Evolutionary conservation across 2,888 invertebrate genomes (phyloP), one percentile per base, ranked within the genome.

Genomic region (Diloba caeruleocephala): DNA sequence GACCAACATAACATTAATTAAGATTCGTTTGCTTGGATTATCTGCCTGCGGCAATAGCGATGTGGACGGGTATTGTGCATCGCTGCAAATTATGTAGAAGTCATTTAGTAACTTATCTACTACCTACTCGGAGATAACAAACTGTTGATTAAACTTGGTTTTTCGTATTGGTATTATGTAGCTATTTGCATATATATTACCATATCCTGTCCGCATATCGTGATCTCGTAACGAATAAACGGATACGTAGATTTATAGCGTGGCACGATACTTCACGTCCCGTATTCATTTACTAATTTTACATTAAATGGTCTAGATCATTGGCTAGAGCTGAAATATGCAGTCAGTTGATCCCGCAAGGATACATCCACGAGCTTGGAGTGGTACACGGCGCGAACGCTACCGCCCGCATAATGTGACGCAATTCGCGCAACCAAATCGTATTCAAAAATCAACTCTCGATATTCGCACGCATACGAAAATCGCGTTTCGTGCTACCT

Each of bases 381-480:
- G 43, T 36, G 33, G 36, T 51, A 25, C 29, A 39, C 36, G 31
- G 38, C 17, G 44, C 38, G 41, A 50, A 50, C 41, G 48, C 46
- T 55, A 66, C 55, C 61, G 41, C 71, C 71, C 74, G 76, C 75
- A 76, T 75, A 63, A 62, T 70, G 58, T 79, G 80, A 80, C 71
- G 80, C 78, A 81, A 74, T 60, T 46, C 28, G 52, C 48, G 56
- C 63, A 59, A 67, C 67, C 46, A 57, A 66, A 73, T 74, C 71
- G 68, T 70, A 73, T 74, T 76, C 65, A 78, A 76, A 77, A 80
- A 73, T 53, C 71, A 69, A 69, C 64, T 72, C 75, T 71, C 65
- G 63, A 63, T 70, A 74, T 71, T 71, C 76, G 61, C 80, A 83
- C 79, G 77, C 79, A 76, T 73, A 74, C 67, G 45, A 56, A 60